A percentile compares a stretch with the other conserved stretches of the same genome.
phyloP scores from a whole-genome alignment of 2,113 vertebrate genomes.

The Equus quagga region DNA sequence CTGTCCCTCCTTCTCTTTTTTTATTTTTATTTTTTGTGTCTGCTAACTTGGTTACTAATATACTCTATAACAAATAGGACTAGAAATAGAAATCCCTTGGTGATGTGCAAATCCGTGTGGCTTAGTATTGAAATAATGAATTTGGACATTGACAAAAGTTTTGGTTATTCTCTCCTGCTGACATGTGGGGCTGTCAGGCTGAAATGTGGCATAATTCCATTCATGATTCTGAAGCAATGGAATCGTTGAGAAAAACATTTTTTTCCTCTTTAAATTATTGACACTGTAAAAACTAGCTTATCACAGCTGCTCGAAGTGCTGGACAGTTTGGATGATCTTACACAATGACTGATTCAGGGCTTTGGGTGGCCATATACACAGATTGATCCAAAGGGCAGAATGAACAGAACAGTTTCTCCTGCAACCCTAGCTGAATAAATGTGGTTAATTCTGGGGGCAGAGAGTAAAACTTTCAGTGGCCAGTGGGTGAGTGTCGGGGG shows the following conservation, averaged over 20 bases:
- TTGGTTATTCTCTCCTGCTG: neutral
- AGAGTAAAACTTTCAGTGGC: neutral
- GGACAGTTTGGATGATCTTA: slow-evolving; percentile 9
- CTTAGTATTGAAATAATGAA: slow-evolving; percentile 53
- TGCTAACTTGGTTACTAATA: slow-evolving; percentile 12
- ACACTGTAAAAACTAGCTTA: slow-evolving; percentile 43
- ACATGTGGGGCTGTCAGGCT: slow-evolving; percentile 1
- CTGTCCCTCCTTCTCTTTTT: neutral
- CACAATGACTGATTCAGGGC: neutral
- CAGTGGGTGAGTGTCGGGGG: too few relatives aligned
- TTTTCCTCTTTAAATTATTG: slow-evolving; percentile 48
- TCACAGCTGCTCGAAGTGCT: slow-evolving; percentile 6
- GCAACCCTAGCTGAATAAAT: neutral
- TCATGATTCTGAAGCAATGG: slow-evolving; percentile 59
- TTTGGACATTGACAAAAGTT: slow-evolving; percentile 4
- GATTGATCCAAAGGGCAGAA: neutral
- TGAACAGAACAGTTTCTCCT: neutral
- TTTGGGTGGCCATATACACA: slow-evolving; percentile 1
- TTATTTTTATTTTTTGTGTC: neutral
- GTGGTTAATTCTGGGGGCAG: neutral
- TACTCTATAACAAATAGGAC: neutral
- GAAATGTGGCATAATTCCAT: slow-evolving; percentile 52
- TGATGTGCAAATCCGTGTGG: neutral
- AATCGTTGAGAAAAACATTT: slow-evolving; percentile 21
- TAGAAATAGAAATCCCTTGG: slow-evolving; percentile 1